These are phyloP conservation scores for Cladorhizidae sp. DNA, from an alignment of 37 sponge, comb jelly and placozoan genomes.

Conservation along the genomic window DNA sequence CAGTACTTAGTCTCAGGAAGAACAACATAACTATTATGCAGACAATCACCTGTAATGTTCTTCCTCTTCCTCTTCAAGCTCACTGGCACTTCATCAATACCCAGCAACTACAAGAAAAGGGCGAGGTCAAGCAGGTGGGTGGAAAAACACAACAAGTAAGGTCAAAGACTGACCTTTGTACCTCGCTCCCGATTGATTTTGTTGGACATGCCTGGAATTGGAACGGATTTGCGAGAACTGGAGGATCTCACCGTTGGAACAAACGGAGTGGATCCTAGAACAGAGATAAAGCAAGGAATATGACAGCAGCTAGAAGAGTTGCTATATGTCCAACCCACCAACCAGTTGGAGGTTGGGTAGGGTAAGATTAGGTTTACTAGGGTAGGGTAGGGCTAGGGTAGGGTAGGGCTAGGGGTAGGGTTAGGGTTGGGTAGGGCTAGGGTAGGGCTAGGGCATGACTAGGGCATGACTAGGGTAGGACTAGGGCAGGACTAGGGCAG, in stretches of 20 bases:
- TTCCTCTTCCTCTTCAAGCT: slow-evolving; percentile 51
- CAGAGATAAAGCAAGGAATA: too few species aligned
- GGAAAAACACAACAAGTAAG: neutral
- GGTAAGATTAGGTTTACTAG: too few species aligned
- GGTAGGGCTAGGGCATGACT: too few species aligned
- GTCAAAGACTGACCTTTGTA: slow-evolving; percentile 44
- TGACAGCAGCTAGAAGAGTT: too few species aligned
- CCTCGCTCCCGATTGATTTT: slow-evolving; percentile 59
- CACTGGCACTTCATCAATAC: slow-evolving; percentile 68
- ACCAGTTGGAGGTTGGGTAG: too few species aligned
- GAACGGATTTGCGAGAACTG: slow-evolving; percentile 43
- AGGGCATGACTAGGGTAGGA: too few species aligned
- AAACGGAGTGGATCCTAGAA: slow-evolving; percentile 41
- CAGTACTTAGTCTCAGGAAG: too few species aligned
- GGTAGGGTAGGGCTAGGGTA: too few species aligned
- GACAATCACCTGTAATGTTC: slow-evolving; percentile 7
- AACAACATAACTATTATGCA: neutral
- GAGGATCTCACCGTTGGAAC: slow-evolving; percentile 21
- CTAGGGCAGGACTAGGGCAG: too few species aligned
- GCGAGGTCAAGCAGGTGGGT: neutral
- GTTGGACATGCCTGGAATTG: slow-evolving; percentile 47
- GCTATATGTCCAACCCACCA: too few species aligned
- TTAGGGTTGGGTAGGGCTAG: too few species aligned
- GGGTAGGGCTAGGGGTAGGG: too few species aligned
- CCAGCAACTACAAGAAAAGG: slow-evolving; percentile 34